phyloP scores from a whole-genome alignment of 2,888 invertebrate species.

The Elysia crispata region DNA sequence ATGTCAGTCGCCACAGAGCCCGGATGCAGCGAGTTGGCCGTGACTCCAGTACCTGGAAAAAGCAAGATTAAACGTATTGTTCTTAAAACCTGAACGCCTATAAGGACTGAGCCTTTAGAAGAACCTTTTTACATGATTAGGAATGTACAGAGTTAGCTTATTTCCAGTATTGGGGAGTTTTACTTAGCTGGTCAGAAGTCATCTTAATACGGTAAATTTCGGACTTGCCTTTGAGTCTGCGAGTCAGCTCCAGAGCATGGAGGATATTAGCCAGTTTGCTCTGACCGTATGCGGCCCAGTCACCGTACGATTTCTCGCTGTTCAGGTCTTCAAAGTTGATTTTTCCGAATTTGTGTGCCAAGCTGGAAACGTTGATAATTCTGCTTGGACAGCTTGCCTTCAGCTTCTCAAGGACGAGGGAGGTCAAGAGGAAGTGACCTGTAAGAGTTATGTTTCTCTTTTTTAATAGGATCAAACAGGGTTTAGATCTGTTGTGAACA shows the following conservation, averaged over 20 bases:
- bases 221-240: conserved; percentile 69
- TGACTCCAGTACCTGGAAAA: conserved; percentile 72
- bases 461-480: no score
- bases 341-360: conserved; percentile 62
- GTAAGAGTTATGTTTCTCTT: no score
- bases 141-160: no score
- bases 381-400: conserved; percentile 72
- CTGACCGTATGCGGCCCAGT: conserved; percentile 69
- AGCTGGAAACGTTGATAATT: conserved; percentile 74
- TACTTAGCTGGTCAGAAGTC: no score
- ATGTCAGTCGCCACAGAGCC: conserved; percentile 63
- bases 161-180: no score
- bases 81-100: no score
- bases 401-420: conserved; percentile 72
- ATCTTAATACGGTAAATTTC: no score
- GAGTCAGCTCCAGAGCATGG: conserved; percentile 70
- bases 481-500: no score
- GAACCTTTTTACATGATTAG: no score
- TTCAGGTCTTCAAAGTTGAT: conserved; percentile 76
- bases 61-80: no score
- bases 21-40: conserved; percentile 66
- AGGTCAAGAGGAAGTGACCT: conserved; percentile 76
- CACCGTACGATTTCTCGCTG: conserved; percentile 64
- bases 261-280: conserved; percentile 75
- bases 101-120: no score